Evolutionary conservation across 92 coral and sea anemone species (phyloP), one percentile per base, ranked within the genome.

Genomic region (Porites divaricata): DNA sequence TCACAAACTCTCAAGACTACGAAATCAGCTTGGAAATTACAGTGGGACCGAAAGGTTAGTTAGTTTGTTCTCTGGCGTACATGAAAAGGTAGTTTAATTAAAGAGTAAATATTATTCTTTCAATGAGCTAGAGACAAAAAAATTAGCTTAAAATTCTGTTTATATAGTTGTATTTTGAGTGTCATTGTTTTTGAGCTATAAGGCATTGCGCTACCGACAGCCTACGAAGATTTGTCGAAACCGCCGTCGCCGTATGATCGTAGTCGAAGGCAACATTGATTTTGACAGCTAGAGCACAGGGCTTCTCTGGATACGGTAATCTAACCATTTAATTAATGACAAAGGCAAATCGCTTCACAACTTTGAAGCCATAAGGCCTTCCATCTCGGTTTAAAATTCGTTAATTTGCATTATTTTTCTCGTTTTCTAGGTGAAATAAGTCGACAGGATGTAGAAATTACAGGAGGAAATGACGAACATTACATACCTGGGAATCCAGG

Each of bases 401-500:
- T 15, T 16, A 50, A 0, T 6, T 19, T 51, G 15, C 62, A 14
- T n/a, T 1, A 15, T 8, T 85, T 59, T 54, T 70, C 6, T 66
- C 35, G 67, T 19, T 19, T 80, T 22, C 26, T 23, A 78, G 76
- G 66, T 45, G 80, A 76, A 4, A 78, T 86, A 2, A 26, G 54
- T 11, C 86, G 76, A 54, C 70, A 82, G 45, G 93, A 87, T 75
- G 80, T 89, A 17, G 88, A 85, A 16, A 89, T 89, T 56, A 83
- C 82, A 48, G 93, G 90, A 4, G 93, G 93, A 0, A 58, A 48
- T 26, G 93, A 80, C 35, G 87, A 87, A 20, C 89, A 79, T 48
- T 74, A 80, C 65, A 76, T 89, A 14, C 83, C 93, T 35, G 87
- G 86, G 24, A 75, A 89, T 80, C 93, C 89, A 19, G 93, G 93